Evolutionary conservation across 2,888 invertebrate species (phyloP), one percentile per base, ranked within the genome.

Genomic region (Trissonchulus sp.): DNA sequence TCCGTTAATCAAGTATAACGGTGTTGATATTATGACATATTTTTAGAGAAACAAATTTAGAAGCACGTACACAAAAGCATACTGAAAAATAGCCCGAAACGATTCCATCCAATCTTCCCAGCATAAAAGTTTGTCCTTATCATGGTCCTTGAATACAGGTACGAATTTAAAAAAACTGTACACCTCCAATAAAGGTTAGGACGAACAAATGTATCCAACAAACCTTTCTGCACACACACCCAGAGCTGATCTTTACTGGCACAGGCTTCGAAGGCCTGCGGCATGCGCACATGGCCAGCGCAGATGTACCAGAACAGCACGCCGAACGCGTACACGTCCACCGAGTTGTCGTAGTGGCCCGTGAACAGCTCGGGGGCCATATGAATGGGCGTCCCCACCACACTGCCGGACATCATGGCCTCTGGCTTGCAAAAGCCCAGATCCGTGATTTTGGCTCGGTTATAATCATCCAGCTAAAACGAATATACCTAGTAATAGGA

Each of bases 301-400:
- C 93, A 93, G 74, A 93, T 89, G 81, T 93, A 93, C 93, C 93
- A 93, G 85, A 71, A 71, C 35, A 71, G 33, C 77, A 94, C 91
- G 2, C 93, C 93, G 84, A 94, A 93, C 0, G 93, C 93, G 83
- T 93, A 94, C 0, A 93, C 91, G 82, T 94, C 93, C 8, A 94
- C 93, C 77, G 90, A 90, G 77, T 90, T 90, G 83, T 92, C 91
- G 82, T 93, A 93, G 0, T 36, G n/a, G 60, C 93, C 92, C 23
- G 89, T 89, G 77, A 93, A 88, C 73, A 94, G 87, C 84, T 94
- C 93, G 0, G 94, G 94, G 18, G 93, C 93, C 93, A 94, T 93
- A 85, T 94, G 93, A 76, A 93, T 91, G 0, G 93, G 94, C 2
- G 86, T 86, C n/a, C 86, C 79, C 34, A 93, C 93, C 77, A 93